Conservation (phyloP, 1,140 invertebrate genomes). For the Drosophila kanapiae region DNA sequence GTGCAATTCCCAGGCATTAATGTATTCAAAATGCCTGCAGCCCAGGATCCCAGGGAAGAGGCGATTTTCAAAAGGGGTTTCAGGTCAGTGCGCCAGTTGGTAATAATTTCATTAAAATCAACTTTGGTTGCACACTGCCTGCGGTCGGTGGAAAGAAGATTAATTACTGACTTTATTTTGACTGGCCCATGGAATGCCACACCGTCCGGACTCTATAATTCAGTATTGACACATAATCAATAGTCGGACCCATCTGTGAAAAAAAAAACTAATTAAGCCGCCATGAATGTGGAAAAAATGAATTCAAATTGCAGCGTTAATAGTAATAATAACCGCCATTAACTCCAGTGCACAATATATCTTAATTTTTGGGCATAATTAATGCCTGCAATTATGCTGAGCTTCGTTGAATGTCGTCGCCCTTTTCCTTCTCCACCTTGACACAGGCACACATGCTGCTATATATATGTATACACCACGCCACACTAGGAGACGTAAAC, state of each 20-base stretch:
- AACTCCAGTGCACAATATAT: conserved; percentile 66
- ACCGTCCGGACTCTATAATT: conserved; percentile 38
- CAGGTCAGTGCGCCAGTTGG: conserved; percentile 16
- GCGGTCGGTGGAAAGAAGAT: conserved; percentile 34
- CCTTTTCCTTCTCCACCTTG: conserved; percentile 24
- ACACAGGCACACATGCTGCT: conserved; percentile 18
- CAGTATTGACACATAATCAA: conserved; percentile 57
- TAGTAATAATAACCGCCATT: conserved; percentile 34
- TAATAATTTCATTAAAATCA: conserved; percentile 65
- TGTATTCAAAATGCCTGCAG: conserved; percentile 31
- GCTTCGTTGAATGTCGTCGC: conserved; percentile 30
- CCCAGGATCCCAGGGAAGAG: conserved; percentile 1
- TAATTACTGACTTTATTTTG: conserved; percentile 49
- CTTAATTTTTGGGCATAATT: conserved; percentile 75
- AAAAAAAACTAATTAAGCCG: conserved; percentile 65
- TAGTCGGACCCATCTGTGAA: background rate
- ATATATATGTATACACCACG: conserved; percentile 5
- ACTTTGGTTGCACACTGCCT: conserved; percentile 36
- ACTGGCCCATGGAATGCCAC: conserved; percentile 3
- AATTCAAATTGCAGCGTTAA: conserved; percentile 66
- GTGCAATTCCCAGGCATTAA: conserved; percentile 43
- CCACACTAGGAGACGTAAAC: conserved; percentile 55
- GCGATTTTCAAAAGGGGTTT: background rate
- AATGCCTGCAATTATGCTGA: conserved; percentile 69
- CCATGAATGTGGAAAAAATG: conserved; percentile 54